phyloP scores from a whole-genome alignment of 2,113 vertebrate species.

The Phrynosoma blainvillii region DNA sequence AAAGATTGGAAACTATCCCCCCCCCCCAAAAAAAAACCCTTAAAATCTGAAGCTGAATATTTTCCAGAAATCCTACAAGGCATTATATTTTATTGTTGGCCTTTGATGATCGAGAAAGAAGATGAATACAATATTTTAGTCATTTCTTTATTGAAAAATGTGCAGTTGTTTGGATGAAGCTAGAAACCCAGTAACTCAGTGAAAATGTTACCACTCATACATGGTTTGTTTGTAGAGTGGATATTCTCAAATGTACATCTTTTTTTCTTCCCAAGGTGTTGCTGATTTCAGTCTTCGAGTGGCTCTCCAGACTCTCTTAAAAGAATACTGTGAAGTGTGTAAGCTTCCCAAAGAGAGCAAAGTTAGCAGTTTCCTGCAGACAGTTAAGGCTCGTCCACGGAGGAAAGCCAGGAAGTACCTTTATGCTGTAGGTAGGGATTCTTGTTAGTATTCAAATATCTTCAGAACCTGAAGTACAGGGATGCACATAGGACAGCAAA shows the following conservation, averaged over 20 bases:
- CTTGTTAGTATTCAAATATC: not conserved
- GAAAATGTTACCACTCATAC: not conserved
- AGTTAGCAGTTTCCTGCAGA: slow-evolving; percentile 87
- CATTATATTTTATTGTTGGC: not conserved
- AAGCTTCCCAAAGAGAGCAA: slow-evolving; percentile 94
- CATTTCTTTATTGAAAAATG: not conserved
- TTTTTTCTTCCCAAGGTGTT: slow-evolving; percentile 77
- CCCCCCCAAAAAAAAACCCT: not conserved
- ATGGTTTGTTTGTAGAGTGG: not conserved
- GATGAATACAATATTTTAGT: not conserved
- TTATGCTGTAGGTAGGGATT: slow-evolving; percentile 91
- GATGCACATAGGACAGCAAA: not conserved
- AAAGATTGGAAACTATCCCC: not conserved
- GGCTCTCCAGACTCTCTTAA: slow-evolving; percentile 96
- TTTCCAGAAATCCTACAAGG: not conserved
- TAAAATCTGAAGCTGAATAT: not conserved
- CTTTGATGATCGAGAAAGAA: not conserved
- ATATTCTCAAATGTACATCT: not conserved
- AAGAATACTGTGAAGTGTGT: slow-evolving; percentile 93
- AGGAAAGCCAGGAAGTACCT: slow-evolving; percentile 98
- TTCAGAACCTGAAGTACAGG: not conserved
- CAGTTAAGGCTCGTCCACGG: slow-evolving; percentile 89
- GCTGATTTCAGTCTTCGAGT: slow-evolving; percentile 96
- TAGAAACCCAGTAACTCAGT: not conserved
- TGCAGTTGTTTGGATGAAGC: not conserved